Percentiles rank a stretch among this genome's conserved stretches.
Conservation (phyloP, 2,888 invertebrate species). For the Erebia palarica region DNA sequence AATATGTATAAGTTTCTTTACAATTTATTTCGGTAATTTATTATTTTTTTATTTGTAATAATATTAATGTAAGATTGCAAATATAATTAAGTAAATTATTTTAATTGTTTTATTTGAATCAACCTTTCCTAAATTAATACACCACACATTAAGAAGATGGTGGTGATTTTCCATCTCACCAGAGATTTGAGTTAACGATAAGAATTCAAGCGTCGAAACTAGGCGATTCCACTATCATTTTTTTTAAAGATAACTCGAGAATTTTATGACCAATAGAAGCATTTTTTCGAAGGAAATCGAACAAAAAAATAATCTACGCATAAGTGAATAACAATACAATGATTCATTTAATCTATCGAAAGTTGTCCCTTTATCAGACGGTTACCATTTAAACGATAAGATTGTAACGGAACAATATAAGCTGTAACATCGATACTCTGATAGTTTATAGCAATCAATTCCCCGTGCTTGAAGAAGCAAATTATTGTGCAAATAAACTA, state of each 20-base stretch:
- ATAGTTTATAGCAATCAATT: conserved; percentile 9
- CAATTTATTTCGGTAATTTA: conserved; percentile 16
- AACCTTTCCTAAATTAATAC: background rate
- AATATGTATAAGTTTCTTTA: conserved; percentile 2
- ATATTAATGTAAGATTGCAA: conserved; percentile 5
- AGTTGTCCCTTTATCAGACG: conserved; percentile 28
- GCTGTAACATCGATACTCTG: conserved; percentile 7
- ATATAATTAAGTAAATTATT: conserved; percentile 10
- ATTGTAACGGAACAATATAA: conserved; percentile 36
- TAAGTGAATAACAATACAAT: conserved; percentile 25
- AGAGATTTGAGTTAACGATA: too few species aligned
- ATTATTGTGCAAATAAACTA: background rate
- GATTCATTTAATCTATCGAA: conserved; percentile 29
- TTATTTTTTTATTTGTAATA: conserved; percentile 3
- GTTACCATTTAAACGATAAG: conserved; percentile 28
- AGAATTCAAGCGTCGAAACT: too few species aligned
- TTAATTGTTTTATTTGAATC: background rate
- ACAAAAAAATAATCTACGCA: conserved; percentile 7
- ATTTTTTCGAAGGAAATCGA: background rate
- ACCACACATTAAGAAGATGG: too few species aligned
- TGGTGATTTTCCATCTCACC: too few species aligned
- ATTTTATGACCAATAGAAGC: background rate
- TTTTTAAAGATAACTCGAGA: background rate
- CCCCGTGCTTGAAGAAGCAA: background rate
- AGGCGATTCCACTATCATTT: too few species aligned